A percentile compares a stretch with the other conserved stretches of the same genome.
phyloP scores from a whole-genome alignment of 2,113 vertebrate genomes.

The Galemys pyrenaicus region DNA sequence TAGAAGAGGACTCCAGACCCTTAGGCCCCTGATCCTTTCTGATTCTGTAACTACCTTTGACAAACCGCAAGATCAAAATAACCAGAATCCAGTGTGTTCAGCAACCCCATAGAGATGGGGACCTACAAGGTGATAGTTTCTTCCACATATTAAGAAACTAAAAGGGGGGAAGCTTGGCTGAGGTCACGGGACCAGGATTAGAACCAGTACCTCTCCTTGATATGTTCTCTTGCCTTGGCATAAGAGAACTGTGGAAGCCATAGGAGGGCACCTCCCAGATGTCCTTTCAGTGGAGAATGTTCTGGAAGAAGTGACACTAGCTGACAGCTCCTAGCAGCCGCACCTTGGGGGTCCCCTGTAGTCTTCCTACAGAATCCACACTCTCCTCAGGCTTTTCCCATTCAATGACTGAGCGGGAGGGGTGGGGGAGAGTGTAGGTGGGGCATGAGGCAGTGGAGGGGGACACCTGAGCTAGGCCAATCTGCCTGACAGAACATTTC shows the following conservation, averaged over 20 bases:
- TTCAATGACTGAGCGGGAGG: not conserved
- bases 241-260: not conserved
- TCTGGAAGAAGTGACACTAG: not conserved
- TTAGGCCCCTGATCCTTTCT: not conserved
- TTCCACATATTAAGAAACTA: not conserved
- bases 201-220: not conserved
- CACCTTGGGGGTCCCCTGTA: not conserved
- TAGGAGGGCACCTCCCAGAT: not conserved
- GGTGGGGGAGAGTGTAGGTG: no score
- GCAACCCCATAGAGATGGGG: not conserved
- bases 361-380: not conserved
- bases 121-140: not conserved
- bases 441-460: not conserved
- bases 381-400: not conserved
- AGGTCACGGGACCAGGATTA: not conserved
- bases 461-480: not conserved
- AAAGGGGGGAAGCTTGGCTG: not conserved
- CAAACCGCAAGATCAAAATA: slow-evolving; percentile 1
- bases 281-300: not conserved
- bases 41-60: not conserved
- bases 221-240: not conserved
- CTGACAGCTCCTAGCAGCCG: not conserved
- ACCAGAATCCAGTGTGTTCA: not conserved
- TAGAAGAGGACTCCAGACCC: not conserved
- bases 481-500: not conserved